Evolutionary conservation across 2,888 invertebrate genomes (phyloP).

Genomic region (Malthinus flaveolus): DNA sequence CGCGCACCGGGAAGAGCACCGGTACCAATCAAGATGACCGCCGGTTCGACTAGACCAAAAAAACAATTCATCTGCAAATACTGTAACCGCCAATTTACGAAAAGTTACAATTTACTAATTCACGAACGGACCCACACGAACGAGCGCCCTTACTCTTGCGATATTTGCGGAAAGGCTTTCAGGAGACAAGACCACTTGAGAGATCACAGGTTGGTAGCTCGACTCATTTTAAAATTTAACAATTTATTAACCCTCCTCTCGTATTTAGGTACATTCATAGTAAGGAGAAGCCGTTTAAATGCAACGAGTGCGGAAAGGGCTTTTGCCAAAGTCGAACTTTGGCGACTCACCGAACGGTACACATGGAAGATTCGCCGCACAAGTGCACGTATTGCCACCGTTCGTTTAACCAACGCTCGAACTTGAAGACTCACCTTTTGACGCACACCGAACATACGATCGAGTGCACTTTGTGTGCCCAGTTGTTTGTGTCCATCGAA

Average conservation of each 20-base stretch:
- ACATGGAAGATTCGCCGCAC: conserved; percentile 91
- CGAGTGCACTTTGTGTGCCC: conserved; percentile 48
- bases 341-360: conserved; percentile 93
- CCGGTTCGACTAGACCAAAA: conserved; percentile 64
- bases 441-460: conserved; percentile 76
- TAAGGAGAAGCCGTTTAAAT: conserved; percentile 98
- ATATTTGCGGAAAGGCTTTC: conserved; percentile 95
- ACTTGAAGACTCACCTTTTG: conserved; percentile 86
- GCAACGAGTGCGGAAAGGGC: conserved; percentile 95
- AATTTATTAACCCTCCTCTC: conserved; percentile 21
- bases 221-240: not conserved
- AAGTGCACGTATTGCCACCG: conserved; percentile 88
- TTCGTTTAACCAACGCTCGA: conserved; percentile 90
- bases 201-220: conserved; percentile 75
- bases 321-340: conserved; percentile 97
- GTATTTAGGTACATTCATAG: conserved; percentile 91
- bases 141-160: conserved; percentile 94
- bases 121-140: conserved; percentile 97
- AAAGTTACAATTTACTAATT: conserved; percentile 96
- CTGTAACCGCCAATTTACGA: conserved; percentile 96
- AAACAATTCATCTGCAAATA: conserved; percentile 96
- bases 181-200: conserved; percentile 91
- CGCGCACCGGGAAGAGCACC: conserved; percentile 53
- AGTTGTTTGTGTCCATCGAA: conserved; percentile 46
- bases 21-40: conserved; percentile 56